Conservation (phyloP, 2,797 vertebrate species). For the Thamnophis elegans region DNA sequence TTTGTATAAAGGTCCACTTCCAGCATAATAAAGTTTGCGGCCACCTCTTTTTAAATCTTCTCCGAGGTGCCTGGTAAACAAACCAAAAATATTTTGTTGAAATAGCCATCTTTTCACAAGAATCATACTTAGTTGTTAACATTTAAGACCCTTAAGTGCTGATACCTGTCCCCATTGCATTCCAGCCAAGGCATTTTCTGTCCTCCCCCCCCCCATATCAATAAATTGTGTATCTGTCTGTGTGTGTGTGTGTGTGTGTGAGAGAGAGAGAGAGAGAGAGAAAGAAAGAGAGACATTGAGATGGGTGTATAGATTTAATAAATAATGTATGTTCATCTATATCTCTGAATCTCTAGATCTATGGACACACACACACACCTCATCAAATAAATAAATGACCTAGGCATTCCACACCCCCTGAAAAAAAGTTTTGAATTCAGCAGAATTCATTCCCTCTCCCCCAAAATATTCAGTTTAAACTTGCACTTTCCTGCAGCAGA, state of each 20-base stretch:
- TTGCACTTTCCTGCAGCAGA: background rate
- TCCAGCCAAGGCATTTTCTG: background rate
- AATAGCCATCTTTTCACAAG: background rate
- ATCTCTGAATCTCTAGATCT: background rate
- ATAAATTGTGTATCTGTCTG: background rate
- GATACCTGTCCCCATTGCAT: background rate
- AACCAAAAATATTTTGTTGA: background rate
- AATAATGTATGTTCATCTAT: background rate
- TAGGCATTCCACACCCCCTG: background rate
- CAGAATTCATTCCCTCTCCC: background rate
- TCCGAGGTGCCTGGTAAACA: background rate
- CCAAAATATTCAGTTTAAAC: background rate
- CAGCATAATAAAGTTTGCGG: background rate
- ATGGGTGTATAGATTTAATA: background rate
- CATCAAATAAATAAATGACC: background rate
- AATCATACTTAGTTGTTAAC: background rate
- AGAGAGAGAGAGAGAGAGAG: too few species aligned
- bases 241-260: background rate
- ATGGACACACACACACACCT: background rate
- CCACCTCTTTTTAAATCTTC: background rate
- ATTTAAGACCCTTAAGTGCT: background rate
- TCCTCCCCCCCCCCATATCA: background rate
- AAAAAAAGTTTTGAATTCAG: background rate
- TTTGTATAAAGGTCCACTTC: background rate
- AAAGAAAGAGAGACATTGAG: background rate